phyloP scores from a whole-genome alignment of 2,113 vertebrate genomes.

The Cheirogaleus medius region DNA sequence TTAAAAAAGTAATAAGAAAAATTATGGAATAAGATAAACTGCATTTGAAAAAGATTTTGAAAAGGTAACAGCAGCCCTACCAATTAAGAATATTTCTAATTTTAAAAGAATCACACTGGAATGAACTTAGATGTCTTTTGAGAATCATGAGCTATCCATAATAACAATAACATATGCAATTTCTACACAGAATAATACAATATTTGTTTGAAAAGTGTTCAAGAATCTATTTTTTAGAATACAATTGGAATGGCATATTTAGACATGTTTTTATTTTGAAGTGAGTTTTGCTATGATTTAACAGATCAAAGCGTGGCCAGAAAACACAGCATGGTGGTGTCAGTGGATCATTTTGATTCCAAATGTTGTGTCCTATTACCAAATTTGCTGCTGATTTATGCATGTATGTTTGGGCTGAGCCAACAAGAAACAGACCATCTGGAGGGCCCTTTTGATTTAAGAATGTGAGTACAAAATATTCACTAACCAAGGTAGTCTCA shows the following conservation, averaged over 20 bases:
- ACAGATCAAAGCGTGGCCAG: constrained; percentile 38
- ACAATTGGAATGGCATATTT: constrained; percentile 55
- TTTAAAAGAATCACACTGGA: constrained; percentile 18
- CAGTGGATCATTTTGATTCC: constrained; percentile 54
- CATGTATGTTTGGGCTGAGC: constrained; percentile 30
- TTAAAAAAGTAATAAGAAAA: constrained; percentile 69
- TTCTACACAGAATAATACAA: constrained; percentile 42
- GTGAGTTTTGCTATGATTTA: constrained; percentile 54
- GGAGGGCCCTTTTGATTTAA: constrained; percentile 27
- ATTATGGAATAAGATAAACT: constrained; percentile 56
- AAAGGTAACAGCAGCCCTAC: constrained; percentile 42
- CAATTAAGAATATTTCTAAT: constrained; percentile 54
- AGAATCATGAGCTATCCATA: constrained; percentile 18
- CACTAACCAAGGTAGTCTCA: background rate
- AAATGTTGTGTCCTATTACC: constrained; percentile 51
- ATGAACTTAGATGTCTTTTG: constrained; percentile 26
- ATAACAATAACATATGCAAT: constrained; percentile 14
- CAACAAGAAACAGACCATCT: constrained; percentile 60
- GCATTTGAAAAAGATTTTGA: constrained; percentile 54
- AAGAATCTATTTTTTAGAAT: constrained; percentile 50
- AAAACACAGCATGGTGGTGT: background rate
- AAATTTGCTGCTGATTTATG: constrained; percentile 66
- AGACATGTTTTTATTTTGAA: constrained; percentile 69
- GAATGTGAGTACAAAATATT: constrained; percentile 40
- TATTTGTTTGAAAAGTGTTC: constrained; percentile 46